Conservation (phyloP, 2,888 invertebrate genomes). For the Ennomos quercinarius region DNA sequence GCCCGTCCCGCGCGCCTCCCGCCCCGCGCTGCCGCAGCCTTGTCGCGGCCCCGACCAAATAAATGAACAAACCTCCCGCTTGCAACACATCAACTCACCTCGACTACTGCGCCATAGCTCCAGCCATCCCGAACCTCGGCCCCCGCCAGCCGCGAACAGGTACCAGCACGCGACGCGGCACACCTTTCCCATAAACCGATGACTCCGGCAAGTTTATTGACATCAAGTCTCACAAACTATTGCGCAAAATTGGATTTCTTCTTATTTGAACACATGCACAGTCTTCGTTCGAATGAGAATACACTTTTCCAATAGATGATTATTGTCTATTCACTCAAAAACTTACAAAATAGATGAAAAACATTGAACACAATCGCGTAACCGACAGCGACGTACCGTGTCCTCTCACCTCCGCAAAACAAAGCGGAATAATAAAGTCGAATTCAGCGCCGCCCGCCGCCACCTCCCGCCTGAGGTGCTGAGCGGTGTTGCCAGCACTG, state of each 20-base stretch:
- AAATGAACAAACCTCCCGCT: conserved; percentile 42
- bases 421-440: conserved; percentile 74
- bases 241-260: conserved; percentile 71
- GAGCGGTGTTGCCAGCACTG: too few relatives aligned
- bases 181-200: conserved; percentile 84
- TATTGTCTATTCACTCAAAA: conserved; percentile 69
- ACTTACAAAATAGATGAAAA: conserved; percentile 68
- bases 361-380: conserved; percentile 73
- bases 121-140: conserved; percentile 58
- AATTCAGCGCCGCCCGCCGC: too few relatives aligned
- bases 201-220: conserved; percentile 84
- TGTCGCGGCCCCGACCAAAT: conserved; percentile 49
- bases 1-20: conserved; percentile 44
- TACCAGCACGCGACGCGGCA: conserved; percentile 75
- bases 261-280: conserved; percentile 66
- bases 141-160: conserved; percentile 75
- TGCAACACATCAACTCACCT: conserved; percentile 68
- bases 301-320: conserved; percentile 61
- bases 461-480: too few relatives aligned
- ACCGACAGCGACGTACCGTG: conserved; percentile 52
- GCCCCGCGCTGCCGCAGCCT: conserved; percentile 56
- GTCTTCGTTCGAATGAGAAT: conserved; percentile 56
- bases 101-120: conserved; percentile 68
- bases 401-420: conserved; percentile 84
- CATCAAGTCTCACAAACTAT: conserved; percentile 78